A percentile compares a stretch with the other conserved stretches of the same genome.
Evolutionary conservation across 2,113 vertebrate genomes (phyloP).

Genomic region (Antennarius striatus): DNA sequence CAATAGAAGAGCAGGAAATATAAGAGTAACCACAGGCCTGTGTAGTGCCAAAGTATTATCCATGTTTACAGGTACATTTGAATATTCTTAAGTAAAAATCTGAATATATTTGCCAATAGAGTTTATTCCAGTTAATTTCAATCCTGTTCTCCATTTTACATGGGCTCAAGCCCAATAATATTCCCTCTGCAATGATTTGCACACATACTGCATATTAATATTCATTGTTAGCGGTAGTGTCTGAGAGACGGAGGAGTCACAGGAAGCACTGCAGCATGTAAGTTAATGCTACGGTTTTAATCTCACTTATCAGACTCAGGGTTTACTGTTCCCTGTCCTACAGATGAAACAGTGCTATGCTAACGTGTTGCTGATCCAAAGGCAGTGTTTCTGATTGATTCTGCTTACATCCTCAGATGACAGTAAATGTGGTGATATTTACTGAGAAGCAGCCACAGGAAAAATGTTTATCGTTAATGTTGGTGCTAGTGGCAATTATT

Average conservation of each 20-base stretch:
- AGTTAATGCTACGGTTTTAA: neutral
- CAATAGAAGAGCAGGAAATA: slow-evolving; percentile 16
- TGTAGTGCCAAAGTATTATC: neutral
- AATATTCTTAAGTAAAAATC: neutral
- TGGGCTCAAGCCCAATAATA: too few species aligned
- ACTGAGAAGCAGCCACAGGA: neutral
- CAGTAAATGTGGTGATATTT: neutral
- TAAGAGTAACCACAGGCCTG: slow-evolving; percentile 6
- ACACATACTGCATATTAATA: too few species aligned
- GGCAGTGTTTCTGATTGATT: too few species aligned
- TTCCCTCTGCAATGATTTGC: too few species aligned
- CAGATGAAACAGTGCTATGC: neutral
- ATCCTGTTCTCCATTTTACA: neutral
- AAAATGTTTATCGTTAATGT: neutral
- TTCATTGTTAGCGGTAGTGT: too few species aligned
- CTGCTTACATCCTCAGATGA: neutral
- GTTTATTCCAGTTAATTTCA: neutral
- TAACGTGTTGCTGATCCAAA: neutral
- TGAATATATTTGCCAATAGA: too few species aligned
- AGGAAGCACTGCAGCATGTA: slow-evolving; percentile 1
- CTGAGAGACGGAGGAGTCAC: neutral
- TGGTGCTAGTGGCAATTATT: neutral
- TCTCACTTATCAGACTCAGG: neutral
- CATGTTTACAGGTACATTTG: neutral
- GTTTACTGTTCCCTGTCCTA: neutral